Base-by-base conservation (phyloP, 2,888 invertebrate genomes). In the Temnothorax rugatulus region DNA sequence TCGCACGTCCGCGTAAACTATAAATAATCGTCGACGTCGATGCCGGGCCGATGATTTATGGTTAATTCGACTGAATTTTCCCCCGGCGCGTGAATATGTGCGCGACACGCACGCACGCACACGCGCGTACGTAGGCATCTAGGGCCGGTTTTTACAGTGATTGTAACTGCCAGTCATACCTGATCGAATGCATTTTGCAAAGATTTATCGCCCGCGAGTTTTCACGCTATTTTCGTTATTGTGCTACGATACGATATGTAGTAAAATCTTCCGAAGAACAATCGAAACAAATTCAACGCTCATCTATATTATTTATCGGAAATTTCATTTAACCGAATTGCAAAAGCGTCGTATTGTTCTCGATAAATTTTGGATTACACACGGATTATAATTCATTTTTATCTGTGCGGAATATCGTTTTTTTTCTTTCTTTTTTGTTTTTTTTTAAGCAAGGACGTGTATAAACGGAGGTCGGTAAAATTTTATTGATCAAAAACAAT, bases 141-240 rank as follows among this genome's bases (percentile, higher is more conserved):
- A 21, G 69, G 69, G 52, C 4, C 41, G 29, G 82, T 75, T 84
- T 79, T 74, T 77, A 25, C 79, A 68, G 54, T 82, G 86, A 81
- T 88, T 82, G 84, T 86, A 54, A 84, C 82, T 82, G 88, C 86
- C 90, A 83, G 85, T 89, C 87, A 84, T 79, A 84, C 76, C 66
- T 89, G 89, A 87, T 89, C 84, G 84, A 89, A 85, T 86, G 86
- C 85, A 84, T 88, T 88, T 88, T 87, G 82, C 68, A 69, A 66
- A 82, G 79, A 66, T 86, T 88, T 79, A 77, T 88, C 82, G 52
- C 64, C 77, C 79, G 38, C 73, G 79, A 59, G 73, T 47, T 71
- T 81, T 81, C 79, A 73, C 73, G 73, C 73, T 59, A 59, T 71
- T 71, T 81, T 71, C 21, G 73, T 61, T 59, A 71, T 71, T 81